Evolutionary conservation across 2,888 invertebrate species (phyloP), one percentile per base, ranked within the genome.

Genomic region (Poecilobothrus nobilitatus): DNA sequence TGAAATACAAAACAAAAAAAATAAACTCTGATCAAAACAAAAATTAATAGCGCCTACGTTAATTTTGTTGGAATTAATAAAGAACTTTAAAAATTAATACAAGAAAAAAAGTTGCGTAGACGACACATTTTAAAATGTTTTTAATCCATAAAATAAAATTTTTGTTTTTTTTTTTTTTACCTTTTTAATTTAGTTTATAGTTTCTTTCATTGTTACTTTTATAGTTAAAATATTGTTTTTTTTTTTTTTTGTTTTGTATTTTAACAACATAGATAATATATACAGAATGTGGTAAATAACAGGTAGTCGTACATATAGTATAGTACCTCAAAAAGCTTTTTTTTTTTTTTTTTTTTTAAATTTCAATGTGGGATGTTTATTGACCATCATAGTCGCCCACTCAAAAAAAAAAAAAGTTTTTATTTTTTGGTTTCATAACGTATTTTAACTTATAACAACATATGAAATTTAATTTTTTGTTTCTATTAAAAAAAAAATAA

Each of bases 271-370:
- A 37, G 10, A 37, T 37, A 37, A 8, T 37, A 37, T 27, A 37
- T 37, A 37, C 37, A 10, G 12, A 37, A 37, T 10, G 37, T 80
- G 74, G 63, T 41, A 72, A 74, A 12, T 77, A 53, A 53, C 53
- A 53, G 53, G 53, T 53, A 53, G 27, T 53, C 7, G 6, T n/a
- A n/a, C n/a, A n/a, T n/a, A n/a, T n/a, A n/a, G n/a, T n/a, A n/a
- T n/a, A n/a, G n/a, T n/a, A 6, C 53, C 53, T 4, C 27, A 41
- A 53, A 53, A 53, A 53, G 53, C 53, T 53, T 53, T 53, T 53
- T 27, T 27, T 27, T 27, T 27, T 27, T 27, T 4, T 27, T 27
- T 27, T 27, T 4, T 27, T 27, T 27, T 27, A 53, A 53, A 53
- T 18, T 10, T 53, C 18, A 53, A 53, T 53, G 53, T 53, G 18